Base-by-base conservation (phyloP, 2,113 vertebrate genomes). In the Columba janthina region DNA sequence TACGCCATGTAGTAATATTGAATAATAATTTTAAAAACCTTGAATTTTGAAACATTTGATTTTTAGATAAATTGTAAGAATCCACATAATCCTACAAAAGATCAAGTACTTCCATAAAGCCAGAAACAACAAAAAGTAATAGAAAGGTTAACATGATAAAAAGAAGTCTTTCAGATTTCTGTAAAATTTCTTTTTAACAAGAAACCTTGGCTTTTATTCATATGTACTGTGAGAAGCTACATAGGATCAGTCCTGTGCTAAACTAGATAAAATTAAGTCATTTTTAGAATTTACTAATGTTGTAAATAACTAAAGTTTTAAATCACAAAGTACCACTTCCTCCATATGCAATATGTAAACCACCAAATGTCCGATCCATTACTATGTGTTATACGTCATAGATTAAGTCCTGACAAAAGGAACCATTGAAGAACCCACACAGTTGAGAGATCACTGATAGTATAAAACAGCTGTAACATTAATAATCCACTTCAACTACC, bases 231-330 rank as follows among this genome's bases (percentile, higher is more conserved):
- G 9, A 54, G 10, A 85, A 77, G 53, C 38, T 67, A 57, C 21
- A 67, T 61, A 65, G 25, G 22, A 4, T 5, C 13, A 54, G 26
- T 15, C 12, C 22, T 57, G 57, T 10, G 6, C 13, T 88, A 48
- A 64, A 29, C 18, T 72, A 18, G n/a, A 78, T 69, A 58, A 95
- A 85, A 86, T 22, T 46, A 82, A 79, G 26, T 48, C n/a, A 54
- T 67, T 92, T 75, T 65, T 36, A 81, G 54, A 10, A 72, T 91
- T 91, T 88, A 57, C 34, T 80, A 65, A 54, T 46, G 6, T 22
- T 80, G 50, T 51, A 89, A 89, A 85, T 89, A 94, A 85, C 70
- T 67, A 76, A 65, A 14, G 58, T 69, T 96, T 93, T 88, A 89
- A 36, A 46, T 85, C 76, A 87, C 32, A 88, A 89, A 92, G 24